phyloP scores from a whole-genome alignment of 2,113 vertebrate genomes.

The Aegotheles bennettii region DNA sequence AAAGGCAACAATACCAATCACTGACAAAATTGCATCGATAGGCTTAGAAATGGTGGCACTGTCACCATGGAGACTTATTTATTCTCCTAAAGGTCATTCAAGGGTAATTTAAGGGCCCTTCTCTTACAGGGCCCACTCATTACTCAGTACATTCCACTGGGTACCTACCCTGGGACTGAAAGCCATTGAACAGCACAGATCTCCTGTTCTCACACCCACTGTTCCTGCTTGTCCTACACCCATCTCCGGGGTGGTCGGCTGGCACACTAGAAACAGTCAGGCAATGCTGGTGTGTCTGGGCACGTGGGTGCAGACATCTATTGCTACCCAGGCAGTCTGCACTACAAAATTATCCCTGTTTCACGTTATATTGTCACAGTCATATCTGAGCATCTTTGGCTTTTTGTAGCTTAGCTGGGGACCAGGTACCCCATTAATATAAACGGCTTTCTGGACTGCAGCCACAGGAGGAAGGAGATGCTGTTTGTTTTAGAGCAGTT shows the following conservation, averaged over 20 bases:
- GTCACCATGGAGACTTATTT: neutral
- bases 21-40: neutral
- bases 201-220: neutral
- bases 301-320: neutral
- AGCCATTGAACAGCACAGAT: neutral
- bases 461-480: slow-evolving; percentile 6
- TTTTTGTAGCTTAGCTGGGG: neutral
- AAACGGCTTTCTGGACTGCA: neutral
- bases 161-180: neutral
- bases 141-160: neutral
- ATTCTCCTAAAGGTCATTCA: neutral
- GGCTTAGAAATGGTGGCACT: neutral
- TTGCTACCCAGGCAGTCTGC: neutral
- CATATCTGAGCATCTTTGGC: neutral
- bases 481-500: slow-evolving; percentile 15
- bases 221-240: neutral
- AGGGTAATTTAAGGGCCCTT: neutral
- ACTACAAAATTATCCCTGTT: neutral
- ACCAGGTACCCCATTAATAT: neutral
- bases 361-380: neutral
- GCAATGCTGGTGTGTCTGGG: neutral
- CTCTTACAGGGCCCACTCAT: neutral
- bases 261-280: neutral
- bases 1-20: neutral
- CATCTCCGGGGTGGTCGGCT: neutral